phyloP scores from a whole-genome alignment of 2,888 invertebrate genomes.

The Stegophylla sp. region DNA sequence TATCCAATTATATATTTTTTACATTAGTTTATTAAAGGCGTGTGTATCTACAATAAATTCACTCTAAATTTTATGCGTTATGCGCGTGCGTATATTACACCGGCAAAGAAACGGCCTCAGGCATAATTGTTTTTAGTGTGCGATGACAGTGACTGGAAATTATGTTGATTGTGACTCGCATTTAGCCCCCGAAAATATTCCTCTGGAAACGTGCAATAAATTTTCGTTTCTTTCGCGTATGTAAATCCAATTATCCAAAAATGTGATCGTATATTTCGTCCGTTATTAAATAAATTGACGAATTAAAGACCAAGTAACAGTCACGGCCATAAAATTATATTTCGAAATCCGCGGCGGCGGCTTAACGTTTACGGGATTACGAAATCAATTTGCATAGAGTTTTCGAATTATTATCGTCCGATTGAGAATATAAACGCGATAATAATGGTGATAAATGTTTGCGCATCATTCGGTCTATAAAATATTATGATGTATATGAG shows the following conservation, averaged over 20 bases:
- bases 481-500: too few species aligned
- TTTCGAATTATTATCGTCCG: background rate
- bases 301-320: background rate
- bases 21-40: too few species aligned
- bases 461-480: background rate
- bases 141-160: too few species aligned
- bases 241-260: conserved; percentile 11
- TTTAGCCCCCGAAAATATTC: too few species aligned
- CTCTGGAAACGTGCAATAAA: too few species aligned
- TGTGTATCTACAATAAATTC: too few species aligned
- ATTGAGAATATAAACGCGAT: background rate
- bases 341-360: background rate
- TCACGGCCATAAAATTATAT: conserved; percentile 10
- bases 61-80: too few species aligned
- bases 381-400: background rate
- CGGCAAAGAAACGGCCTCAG: too few species aligned
- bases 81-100: too few species aligned
- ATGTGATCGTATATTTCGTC: background rate
- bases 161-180: too few species aligned
- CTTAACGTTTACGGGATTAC: background rate
- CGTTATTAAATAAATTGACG: conserved; percentile 9
- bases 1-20: too few species aligned
- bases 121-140: too few species aligned
- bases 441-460: background rate
- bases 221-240: background rate